A percentile compares a stretch with the other conserved stretches of the same genome.
phyloP scores from a whole-genome alignment of 23 tunicate species.

The Ascidia mentula region DNA sequence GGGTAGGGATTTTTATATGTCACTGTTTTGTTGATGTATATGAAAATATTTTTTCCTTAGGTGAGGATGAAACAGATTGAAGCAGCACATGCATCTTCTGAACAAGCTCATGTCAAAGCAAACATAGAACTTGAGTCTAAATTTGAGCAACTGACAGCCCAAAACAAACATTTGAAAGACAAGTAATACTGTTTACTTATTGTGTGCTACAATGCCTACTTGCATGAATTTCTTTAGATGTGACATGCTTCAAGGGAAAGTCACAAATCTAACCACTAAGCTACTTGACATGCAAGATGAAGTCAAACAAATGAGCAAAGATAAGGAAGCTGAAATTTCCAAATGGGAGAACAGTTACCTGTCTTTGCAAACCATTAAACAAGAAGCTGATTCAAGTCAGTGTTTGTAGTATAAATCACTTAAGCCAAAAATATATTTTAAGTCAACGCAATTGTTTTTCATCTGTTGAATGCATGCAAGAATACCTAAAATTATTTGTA shows the following conservation, averaged over 20 bases:
- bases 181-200: background rate
- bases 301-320: constrained; percentile 17
- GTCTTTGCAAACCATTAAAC: constrained; percentile 14
- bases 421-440: too few relatives aligned
- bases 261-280: constrained; percentile 15
- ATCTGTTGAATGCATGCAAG: too few relatives aligned
- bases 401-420: background rate
- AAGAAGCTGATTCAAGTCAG: constrained; percentile 17
- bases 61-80: constrained; percentile 41
- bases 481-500: too few relatives aligned
- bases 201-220: background rate
- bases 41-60: constrained; percentile 17
- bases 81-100: constrained; percentile 32
- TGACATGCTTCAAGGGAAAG: constrained; percentile 14
- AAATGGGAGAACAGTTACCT: constrained; percentile 35
- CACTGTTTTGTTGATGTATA: too few relatives aligned
- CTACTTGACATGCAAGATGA: constrained; percentile 28
- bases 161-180: constrained; percentile 26
- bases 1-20: too few relatives aligned
- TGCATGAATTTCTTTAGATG: constrained; percentile 15
- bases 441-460: too few relatives aligned
- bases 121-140: constrained; percentile 43
- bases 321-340: constrained; percentile 4
- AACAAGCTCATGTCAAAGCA: constrained; percentile 49
- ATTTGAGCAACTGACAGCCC: constrained; percentile 15